These are phyloP conservation scores for Anneissia japonica DNA, from an alignment of 35 echinoderm and acorn worm species.

Conservation along the genomic window DNA sequence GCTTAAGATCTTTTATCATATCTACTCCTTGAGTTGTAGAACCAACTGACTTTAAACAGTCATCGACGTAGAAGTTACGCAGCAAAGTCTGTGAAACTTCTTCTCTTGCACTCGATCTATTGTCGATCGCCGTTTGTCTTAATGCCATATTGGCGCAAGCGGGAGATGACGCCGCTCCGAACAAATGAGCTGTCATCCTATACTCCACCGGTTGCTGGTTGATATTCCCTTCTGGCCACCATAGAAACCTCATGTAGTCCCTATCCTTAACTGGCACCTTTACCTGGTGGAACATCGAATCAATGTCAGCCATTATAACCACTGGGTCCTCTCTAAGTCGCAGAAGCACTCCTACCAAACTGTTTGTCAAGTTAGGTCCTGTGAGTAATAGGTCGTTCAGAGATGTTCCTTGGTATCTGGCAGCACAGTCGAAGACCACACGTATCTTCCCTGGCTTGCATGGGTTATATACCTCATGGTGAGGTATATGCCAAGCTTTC, in stretches of 20 bases:
- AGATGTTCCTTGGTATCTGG: neutral
- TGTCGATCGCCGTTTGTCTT: slow-evolving; percentile 12
- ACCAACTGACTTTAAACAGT: slow-evolving; percentile 30
- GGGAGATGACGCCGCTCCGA: slow-evolving; percentile 39
- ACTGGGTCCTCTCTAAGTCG: neutral
- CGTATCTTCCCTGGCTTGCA: neutral
- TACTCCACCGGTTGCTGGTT: slow-evolving; percentile 19
- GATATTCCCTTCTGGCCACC: slow-evolving; percentile 42
- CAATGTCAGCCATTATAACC: neutral
- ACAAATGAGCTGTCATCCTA: slow-evolving; percentile 49
- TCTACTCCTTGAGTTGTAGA: slow-evolving; percentile 16
- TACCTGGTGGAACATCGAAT: neutral
- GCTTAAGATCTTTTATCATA: neutral
- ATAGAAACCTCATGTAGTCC: slow-evolving; percentile 35
- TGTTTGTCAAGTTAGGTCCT: neutral
- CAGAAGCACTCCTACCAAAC: neutral
- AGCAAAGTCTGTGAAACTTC: slow-evolving; percentile 6
- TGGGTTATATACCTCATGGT: slow-evolving; percentile 1
- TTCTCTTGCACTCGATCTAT: neutral
- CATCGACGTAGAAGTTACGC: slow-evolving; percentile 29
- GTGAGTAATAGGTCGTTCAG: neutral
- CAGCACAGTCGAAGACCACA: slow-evolving; percentile 1
- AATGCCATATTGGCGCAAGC: slow-evolving; percentile 52
- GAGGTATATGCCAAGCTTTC: neutral
- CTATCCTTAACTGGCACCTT: neutral